Evolutionary conservation across 2,888 invertebrate species (phyloP), one percentile per base, ranked within the genome.

Genomic region (Ophonus ardosiacus): DNA sequence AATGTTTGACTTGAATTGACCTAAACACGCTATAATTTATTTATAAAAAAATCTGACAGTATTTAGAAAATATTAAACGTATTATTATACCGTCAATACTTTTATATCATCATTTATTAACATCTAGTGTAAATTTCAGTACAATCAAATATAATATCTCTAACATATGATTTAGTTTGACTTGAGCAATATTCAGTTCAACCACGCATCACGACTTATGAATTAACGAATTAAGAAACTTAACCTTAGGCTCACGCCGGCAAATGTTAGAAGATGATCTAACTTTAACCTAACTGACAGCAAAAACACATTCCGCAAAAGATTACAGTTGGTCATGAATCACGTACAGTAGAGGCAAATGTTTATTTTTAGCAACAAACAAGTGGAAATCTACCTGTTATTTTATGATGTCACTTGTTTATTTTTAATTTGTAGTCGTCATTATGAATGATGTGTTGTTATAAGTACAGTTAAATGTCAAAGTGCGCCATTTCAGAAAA

Each of bases 141-240:
- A 51, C 6, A 51, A 51, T 51, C 43, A 51, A 51, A 24, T 63
- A 21, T 24, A 63, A 63, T 63, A 4, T 63, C 10, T 63, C 7
- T 63, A 63, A 63, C 21, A 63, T 63, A 63, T 63, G 21, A 63
- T 63, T 63, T 63, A 21, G 24, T 63, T 10, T 10, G 59, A 63
- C 21, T 63, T 63, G 63, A 63, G 63, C 63, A 63, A 63, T 13
- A 63, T 21, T 24, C 21, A 63, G 63, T 63, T 63, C 63, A 10
- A 24, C 63, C 13, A 63, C 63, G 24, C 63, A 63, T 63, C 63
- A 63, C 63, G 63, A 63, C 21, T 63, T 63, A 5, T 21, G 63
- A 8, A 63, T 63, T 63, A 63, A 63, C 63, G 24, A 63, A 63
- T 63, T 63, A 63, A 63, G 63, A 63, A 63, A 63, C 13, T 63